Conservation (phyloP, 2,888 invertebrate genomes). For the Sesia bembeciformis region DNA sequence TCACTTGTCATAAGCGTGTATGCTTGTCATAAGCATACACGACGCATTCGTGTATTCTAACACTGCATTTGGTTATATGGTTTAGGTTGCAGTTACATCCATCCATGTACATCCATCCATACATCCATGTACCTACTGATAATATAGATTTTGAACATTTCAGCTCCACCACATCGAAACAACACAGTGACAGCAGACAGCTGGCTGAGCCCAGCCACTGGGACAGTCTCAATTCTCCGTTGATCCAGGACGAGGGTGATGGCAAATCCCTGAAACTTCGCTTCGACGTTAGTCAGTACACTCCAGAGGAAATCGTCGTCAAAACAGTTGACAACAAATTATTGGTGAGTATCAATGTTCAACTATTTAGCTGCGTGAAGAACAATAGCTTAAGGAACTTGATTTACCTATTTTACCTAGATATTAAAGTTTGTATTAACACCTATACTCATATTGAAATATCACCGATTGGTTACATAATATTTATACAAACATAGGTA, state of each 20-base stretch:
- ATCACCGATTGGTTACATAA: too few species aligned
- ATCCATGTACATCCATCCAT: neutral
- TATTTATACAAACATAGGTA: too few species aligned
- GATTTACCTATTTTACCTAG: too few species aligned
- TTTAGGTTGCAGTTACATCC: neutral
- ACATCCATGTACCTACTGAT: too few species aligned
- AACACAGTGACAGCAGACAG: conserved; percentile 76
- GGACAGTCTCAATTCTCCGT: conserved; percentile 93
- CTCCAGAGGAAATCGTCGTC: conserved; percentile 97
- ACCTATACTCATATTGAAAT: too few species aligned
- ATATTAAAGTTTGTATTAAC: too few species aligned
- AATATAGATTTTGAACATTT: neutral
- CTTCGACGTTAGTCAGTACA: conserved; percentile 98
- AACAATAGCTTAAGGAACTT: too few species aligned
- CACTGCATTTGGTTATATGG: neutral
- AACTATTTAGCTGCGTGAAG: too few species aligned
- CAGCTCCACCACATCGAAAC: conserved; percentile 79
- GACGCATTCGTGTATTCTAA: neutral
- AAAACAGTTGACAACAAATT: conserved; percentile 99
- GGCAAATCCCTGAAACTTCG: conserved; percentile 94
- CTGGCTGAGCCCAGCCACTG: conserved; percentile 79
- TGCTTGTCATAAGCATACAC: neutral
- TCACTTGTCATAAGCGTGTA: neutral
- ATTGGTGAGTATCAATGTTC: conserved; percentile 77
- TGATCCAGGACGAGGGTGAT: conserved; percentile 95